Conservation (phyloP, 2,797 vertebrate genomes). For the Otolemur crassicaudatus region DNA sequence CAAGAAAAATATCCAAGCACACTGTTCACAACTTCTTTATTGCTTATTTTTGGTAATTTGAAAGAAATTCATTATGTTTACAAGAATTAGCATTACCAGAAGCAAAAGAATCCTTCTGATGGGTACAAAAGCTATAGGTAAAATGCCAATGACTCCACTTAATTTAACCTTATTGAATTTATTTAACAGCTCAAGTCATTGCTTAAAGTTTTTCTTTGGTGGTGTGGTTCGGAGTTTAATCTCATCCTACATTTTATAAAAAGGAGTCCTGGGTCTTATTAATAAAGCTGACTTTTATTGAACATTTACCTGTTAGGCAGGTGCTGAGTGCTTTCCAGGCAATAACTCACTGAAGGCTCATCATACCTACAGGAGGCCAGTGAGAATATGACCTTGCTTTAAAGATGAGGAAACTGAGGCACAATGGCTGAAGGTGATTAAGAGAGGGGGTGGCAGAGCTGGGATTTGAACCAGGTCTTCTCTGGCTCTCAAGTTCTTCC, state of each 20-base stretch:
- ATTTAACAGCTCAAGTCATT: slow-evolving; percentile 21
- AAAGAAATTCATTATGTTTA: background rate
- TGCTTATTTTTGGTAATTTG: background rate
- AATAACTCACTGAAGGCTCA: background rate
- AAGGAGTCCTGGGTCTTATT: background rate
- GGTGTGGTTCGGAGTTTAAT: background rate
- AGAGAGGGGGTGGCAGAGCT: background rate
- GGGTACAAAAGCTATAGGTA: background rate
- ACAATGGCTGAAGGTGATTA: background rate
- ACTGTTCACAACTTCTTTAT: background rate
- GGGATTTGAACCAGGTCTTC: background rate
- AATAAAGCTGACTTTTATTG: background rate
- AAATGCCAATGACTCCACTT: background rate
- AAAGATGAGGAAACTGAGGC: background rate
- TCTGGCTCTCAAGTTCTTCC: background rate
- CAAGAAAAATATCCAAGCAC: slow-evolving; percentile 9
- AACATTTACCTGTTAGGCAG: background rate
- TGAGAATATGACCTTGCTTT: background rate
- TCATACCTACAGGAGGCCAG: background rate
- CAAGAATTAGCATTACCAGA: background rate
- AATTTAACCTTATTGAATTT: background rate
- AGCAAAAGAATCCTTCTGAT: background rate
- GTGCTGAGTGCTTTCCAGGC: background rate
- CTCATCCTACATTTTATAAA: background rate
- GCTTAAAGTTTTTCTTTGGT: slow-evolving; percentile 7